Evolutionary conservation across 1,140 invertebrate species (phyloP).

Genomic region (Drosophila oshimai): DNA sequence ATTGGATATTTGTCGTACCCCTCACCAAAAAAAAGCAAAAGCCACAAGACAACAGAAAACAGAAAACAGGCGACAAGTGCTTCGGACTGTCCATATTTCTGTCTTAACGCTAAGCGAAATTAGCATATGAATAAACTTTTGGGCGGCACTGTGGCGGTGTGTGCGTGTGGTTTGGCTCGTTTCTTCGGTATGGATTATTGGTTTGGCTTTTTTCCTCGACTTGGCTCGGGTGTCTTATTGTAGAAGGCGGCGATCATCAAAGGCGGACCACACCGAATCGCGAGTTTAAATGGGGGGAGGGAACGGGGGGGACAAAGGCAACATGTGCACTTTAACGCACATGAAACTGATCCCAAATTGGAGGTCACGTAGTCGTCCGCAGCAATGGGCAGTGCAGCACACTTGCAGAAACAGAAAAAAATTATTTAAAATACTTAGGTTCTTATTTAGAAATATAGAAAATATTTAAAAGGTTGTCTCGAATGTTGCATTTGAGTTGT

Average conservation of each 20-base stretch:
- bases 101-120: conserved; percentile 63
- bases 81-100: conserved; percentile 46
- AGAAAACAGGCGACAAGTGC: conserved; percentile 53
- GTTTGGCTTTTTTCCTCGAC: neutral
- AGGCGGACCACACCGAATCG: conserved; percentile 70
- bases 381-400: conserved; percentile 22
- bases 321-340: conserved; percentile 73
- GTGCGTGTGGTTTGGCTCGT: conserved; percentile 27
- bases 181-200: conserved; percentile 3
- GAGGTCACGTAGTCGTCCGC: conserved; percentile 77
- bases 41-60: conserved; percentile 38
- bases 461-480: too few relatives aligned
- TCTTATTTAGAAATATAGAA: neutral
- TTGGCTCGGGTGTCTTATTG: conserved; percentile 15
- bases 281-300: too few relatives aligned
- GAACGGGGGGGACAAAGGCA: conserved; percentile 27
- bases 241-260: conserved; percentile 59
- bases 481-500: too few relatives aligned
- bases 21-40: conserved; percentile 28
- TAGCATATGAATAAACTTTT: conserved; percentile 75
- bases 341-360: conserved; percentile 71
- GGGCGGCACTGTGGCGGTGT: conserved; percentile 19
- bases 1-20: conserved; percentile 63
- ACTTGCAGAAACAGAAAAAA: conserved; percentile 11
- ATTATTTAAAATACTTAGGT: neutral